These are phyloP conservation scores for Enteromius mattozi DNA, from an alignment of 2,797 vertebrate genomes.

Conservation along the genomic window DNA sequence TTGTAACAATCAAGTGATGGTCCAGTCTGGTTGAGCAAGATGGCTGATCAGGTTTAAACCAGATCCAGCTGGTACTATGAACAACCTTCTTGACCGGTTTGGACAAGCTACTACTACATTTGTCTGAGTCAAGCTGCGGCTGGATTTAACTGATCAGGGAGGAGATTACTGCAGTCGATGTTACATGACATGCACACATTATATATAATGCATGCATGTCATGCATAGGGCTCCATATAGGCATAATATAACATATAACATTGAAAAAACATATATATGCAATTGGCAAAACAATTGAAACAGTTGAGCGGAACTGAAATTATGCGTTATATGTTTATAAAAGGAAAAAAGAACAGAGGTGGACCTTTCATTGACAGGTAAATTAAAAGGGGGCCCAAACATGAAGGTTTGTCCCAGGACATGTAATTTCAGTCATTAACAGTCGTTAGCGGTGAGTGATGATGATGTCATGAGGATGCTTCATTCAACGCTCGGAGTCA, in stretches of 20 bases:
- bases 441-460: conserved; percentile 50
- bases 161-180: not conserved
- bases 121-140: not conserved
- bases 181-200: too few relatives aligned
- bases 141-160: not conserved
- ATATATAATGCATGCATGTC: not conserved
- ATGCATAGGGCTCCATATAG: not conserved
- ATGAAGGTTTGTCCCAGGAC: conserved; percentile 6
- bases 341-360: not conserved
- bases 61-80: not conserved
- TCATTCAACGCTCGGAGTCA: not conserved
- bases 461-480: conserved; percentile 25
- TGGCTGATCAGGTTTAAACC: not conserved
- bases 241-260: not conserved
- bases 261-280: too few relatives aligned
- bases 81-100: not conserved
- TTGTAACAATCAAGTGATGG: not conserved
- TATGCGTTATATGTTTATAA: too few relatives aligned
- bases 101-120: not conserved
- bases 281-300: too few relatives aligned
- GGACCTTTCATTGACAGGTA: not conserved
- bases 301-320: too few relatives aligned
- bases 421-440: conserved; percentile 41
- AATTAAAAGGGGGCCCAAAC: not conserved
- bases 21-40: not conserved